Evolutionary conservation across 35 echinoderm and acorn worm genomes (phyloP).

Genomic region (Apostichopus parvimensis): DNA sequence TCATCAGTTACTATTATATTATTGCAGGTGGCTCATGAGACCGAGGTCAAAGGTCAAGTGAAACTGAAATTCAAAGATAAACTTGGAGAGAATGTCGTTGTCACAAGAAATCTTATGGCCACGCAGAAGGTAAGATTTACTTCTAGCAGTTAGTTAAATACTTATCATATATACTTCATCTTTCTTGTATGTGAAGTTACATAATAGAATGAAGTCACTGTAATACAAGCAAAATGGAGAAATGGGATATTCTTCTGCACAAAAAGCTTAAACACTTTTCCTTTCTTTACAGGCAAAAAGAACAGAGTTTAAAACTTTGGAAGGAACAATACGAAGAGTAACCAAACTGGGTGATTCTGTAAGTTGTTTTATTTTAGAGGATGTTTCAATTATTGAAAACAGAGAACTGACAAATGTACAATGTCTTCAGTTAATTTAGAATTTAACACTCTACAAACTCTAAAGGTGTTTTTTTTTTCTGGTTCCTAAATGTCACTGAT

Average conservation of each 20-base stretch:
- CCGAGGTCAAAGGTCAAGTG: conserved; percentile 93
- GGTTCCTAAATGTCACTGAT: too few species aligned
- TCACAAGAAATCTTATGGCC: conserved; percentile 82
- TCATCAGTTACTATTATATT: background rate
- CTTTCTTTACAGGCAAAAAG: conserved; percentile 67
- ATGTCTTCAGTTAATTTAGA: too few species aligned
- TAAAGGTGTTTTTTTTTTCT: too few species aligned
- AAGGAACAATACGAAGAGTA: conserved; percentile 72
- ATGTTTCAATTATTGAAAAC: too few species aligned
- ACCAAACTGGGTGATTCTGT: conserved; percentile 72
- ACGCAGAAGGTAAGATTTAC: conserved; percentile 76
- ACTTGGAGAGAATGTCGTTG: conserved; percentile 60
- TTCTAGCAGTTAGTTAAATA: background rate
- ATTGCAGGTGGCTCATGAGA: conserved; percentile 91
- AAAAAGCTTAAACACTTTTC: too few species aligned
- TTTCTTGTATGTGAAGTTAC: background rate
- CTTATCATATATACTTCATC: background rate
- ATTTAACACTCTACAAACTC: too few species aligned
- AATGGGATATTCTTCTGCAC: too few species aligned
- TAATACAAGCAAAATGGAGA: too few species aligned
- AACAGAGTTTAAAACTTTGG: conserved; percentile 82
- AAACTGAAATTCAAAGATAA: conserved; percentile 89
- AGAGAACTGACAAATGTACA: too few species aligned
- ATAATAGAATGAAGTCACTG: background rate
- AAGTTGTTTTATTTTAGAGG: background rate